These are phyloP conservation scores for Phlogophora meticulosa DNA, from an alignment of 2,888 invertebrate species.

Conservation along the genomic window DNA sequence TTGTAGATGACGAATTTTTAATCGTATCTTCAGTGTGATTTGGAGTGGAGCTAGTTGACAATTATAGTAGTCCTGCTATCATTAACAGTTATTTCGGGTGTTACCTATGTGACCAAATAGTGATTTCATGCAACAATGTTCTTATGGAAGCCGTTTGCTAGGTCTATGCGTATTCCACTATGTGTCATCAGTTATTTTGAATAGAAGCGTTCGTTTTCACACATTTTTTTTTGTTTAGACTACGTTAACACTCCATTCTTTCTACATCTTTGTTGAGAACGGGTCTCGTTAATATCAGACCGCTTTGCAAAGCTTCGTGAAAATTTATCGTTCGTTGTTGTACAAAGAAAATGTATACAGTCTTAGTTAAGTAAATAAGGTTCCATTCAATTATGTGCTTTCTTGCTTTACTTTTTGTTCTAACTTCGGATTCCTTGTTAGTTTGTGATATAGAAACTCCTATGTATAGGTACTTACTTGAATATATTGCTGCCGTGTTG, in stretches of 20 bases:
- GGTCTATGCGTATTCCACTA: too few relatives aligned
- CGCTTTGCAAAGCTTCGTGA: constrained; percentile 76
- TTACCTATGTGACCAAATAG: too few relatives aligned
- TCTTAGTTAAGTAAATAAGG: constrained; percentile 74
- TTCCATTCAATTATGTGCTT: constrained; percentile 73
- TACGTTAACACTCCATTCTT: constrained; percentile 28
- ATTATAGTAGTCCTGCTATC: too few relatives aligned
- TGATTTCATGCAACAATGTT: too few relatives aligned
- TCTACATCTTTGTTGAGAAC: constrained; percentile 60
- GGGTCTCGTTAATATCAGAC: constrained; percentile 75
- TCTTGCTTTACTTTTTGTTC: constrained; percentile 63
- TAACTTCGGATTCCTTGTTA: constrained; percentile 49
- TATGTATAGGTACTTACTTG: constrained; percentile 15
- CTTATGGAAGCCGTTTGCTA: not conserved
- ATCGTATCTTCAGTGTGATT: too few relatives aligned
- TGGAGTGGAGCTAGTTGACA: too few relatives aligned
- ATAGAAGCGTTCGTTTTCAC: not conserved
- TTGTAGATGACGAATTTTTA: too few relatives aligned
- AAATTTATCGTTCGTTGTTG: constrained; percentile 81
- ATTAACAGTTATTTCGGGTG: too few relatives aligned
- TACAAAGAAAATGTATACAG: constrained; percentile 73
- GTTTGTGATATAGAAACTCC: constrained; percentile 29
- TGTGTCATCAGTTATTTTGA: not conserved
- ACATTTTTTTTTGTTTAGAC: not conserved
- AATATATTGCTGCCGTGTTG: constrained; percentile 26